Percentiles rank a stretch among this genome's conserved stretches.
phyloP scores from a whole-genome alignment of 2,888 invertebrate species.

The Heptascelio sp. region DNA sequence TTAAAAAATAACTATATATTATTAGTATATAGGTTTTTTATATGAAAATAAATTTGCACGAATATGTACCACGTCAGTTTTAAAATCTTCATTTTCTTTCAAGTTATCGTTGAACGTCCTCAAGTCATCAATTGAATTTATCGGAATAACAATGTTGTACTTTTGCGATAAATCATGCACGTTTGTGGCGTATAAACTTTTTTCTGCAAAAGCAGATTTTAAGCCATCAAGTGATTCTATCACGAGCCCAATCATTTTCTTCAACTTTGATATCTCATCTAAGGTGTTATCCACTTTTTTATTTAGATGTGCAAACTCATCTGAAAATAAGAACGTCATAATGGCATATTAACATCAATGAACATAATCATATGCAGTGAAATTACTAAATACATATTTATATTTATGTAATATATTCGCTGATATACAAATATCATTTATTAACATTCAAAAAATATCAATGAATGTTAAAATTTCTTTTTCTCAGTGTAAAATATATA shows the following conservation, averaged over 20 bases:
- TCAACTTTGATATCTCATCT: not conserved
- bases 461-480: not conserved
- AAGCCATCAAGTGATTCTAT: not conserved
- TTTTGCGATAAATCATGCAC: not conserved
- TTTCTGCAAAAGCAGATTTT: not conserved
- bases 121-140: not conserved
- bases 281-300: not conserved
- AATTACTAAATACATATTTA: not conserved
- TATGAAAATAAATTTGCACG: not conserved
- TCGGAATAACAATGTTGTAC: not conserved
- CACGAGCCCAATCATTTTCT: not conserved
- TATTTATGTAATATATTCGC: not conserved
- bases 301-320: not conserved
- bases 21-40: not conserved
- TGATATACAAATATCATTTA: not conserved
- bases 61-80: conserved; percentile 2
- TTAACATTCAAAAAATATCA: not conserved
- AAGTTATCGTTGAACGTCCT: not conserved
- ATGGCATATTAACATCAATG: not conserved
- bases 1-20: not conserved
- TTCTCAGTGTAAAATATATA: not conserved
- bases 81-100: not conserved
- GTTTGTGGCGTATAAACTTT: not conserved
- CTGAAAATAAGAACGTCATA: not conserved
- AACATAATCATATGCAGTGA: not conserved